phyloP scores from a whole-genome alignment of 2,888 invertebrate species.

The Idaea biselata region DNA sequence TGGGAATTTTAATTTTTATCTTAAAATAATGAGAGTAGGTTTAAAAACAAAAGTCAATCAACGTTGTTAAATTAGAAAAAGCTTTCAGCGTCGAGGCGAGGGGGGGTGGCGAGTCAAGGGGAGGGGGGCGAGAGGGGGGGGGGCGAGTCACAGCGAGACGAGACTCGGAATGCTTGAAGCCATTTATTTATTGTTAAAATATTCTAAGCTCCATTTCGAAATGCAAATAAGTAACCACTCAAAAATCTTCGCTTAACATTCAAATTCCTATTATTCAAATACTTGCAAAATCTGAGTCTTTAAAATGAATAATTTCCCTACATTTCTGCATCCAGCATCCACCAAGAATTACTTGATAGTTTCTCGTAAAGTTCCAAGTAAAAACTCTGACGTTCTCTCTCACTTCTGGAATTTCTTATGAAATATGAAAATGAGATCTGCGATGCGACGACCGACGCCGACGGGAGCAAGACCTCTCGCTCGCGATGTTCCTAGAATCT shows the following conservation, averaged over 20 bases:
- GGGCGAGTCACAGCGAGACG: neutral
- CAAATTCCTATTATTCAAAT: constrained; percentile 1
- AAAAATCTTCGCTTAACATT: neutral
- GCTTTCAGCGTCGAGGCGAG: neutral
- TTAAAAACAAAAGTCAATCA: constrained; percentile 1
- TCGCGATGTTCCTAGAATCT: too few relatives aligned
- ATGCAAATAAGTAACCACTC: neutral
- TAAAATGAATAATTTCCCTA: neutral
- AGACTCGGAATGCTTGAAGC: neutral
- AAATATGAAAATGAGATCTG: constrained; percentile 30
- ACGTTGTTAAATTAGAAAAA: constrained; percentile 2
- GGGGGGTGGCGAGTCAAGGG: neutral
- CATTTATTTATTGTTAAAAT: constrained; percentile 1
- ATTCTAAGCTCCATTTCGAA: neutral
- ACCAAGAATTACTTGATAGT: constrained; percentile 6
- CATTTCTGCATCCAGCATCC: neutral
- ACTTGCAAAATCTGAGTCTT: neutral
- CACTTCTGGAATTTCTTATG: constrained; percentile 14
- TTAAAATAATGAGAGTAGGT: neutral
- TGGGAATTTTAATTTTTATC: neutral
- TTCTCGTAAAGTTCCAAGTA: constrained; percentile 19
- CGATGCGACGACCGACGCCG: neutral
- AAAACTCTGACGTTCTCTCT: constrained; percentile 17
- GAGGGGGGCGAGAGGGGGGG: neutral
- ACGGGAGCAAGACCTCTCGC: neutral